These are phyloP conservation scores for Anticlea derivata DNA, from an alignment of 2,888 invertebrate species.

Conservation along the genomic window DNA sequence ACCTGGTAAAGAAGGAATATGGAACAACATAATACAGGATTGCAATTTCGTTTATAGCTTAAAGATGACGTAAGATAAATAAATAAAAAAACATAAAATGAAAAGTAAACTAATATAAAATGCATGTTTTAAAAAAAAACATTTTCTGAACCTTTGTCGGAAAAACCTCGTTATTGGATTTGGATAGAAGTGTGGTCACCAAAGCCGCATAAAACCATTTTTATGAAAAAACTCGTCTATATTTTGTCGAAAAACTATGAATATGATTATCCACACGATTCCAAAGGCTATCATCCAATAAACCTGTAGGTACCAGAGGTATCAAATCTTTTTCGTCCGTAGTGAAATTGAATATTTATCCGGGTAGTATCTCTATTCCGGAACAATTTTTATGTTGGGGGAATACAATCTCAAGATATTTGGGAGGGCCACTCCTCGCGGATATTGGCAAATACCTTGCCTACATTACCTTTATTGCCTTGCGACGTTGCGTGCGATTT, in stretches of 20 bases:
- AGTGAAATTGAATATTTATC: constrained; percentile 84
- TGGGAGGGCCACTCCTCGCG: constrained; percentile 79
- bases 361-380: constrained; percentile 83
- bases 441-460: constrained; percentile 82
- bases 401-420: constrained; percentile 82
- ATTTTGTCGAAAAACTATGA: constrained; percentile 76
- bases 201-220: constrained; percentile 53
- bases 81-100: background rate
- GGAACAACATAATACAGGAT: too few species aligned
- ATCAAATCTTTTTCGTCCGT: constrained; percentile 83
- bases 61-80: too few species aligned
- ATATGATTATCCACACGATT: constrained; percentile 81
- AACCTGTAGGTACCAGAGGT: constrained; percentile 79
- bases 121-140: background rate
- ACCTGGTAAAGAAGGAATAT: too few species aligned
- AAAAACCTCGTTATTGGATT: constrained; percentile 46
- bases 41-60: too few species aligned
- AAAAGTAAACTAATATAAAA: background rate
- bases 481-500: constrained; percentile 73
- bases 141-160: constrained; percentile 28
- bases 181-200: constrained; percentile 47
- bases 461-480: constrained; percentile 82
- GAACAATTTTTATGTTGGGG: constrained; percentile 83
- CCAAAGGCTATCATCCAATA: constrained; percentile 82
- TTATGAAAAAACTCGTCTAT: constrained; percentile 62